Percentiles rank a stretch among this genome's conserved stretches.
Conservation (phyloP, 2,113 vertebrate genomes). For the Ammodytes marinus region DNA sequence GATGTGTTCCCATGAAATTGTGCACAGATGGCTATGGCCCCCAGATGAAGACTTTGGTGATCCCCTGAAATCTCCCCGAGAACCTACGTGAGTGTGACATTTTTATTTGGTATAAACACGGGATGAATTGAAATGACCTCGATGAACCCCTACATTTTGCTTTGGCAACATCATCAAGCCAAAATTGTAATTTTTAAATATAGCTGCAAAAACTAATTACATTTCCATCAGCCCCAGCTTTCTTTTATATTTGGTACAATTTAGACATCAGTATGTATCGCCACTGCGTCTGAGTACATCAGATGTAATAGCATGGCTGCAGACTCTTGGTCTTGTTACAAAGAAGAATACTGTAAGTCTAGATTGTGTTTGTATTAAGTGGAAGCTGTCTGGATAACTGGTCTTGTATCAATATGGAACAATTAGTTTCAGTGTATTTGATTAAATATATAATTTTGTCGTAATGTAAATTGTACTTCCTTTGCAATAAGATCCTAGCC, state of each 20-base stretch:
- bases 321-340: constrained; percentile 1
- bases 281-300: neutral
- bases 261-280: neutral
- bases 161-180: neutral
- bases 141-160: too few species aligned
- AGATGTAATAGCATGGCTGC: neutral
- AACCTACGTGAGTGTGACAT: neutral
- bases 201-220: neutral
- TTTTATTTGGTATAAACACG: neutral
- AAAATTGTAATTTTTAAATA: neutral
- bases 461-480: constrained; percentile 21
- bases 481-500: constrained; percentile 11
- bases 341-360: neutral
- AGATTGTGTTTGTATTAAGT: constrained; percentile 23
- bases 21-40: neutral
- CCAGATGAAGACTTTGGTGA: neutral
- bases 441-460: constrained; percentile 18
- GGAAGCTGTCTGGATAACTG: constrained; percentile 21
- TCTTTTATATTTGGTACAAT: neutral
- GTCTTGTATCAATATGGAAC: constrained; percentile 13
- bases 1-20: neutral
- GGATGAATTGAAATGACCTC: neutral
- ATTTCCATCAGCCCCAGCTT: neutral
- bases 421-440: constrained; percentile 26
- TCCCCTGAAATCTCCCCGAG: neutral